Evolutionary conservation across 1,140 invertebrate genomes (phyloP), one percentile per base, ranked within the genome.

Genomic region (Drosophila lini): DNA sequence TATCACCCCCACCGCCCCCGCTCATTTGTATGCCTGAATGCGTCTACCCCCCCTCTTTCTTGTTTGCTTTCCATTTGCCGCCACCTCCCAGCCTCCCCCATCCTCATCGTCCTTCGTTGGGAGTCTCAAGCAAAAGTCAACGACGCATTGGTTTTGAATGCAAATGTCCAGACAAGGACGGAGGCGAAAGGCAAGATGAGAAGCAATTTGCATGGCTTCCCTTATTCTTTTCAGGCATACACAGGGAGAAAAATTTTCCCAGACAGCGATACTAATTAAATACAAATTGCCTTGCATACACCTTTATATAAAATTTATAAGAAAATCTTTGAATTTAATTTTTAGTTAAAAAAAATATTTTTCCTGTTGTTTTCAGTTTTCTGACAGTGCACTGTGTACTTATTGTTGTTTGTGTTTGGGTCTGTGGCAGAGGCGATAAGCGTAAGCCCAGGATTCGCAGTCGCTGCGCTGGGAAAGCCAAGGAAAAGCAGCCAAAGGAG

Each of bases 101-200:
- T 9, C 38, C n/a, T 38, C 59, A 3, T 32, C 31, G 31, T 28
- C 40, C 40, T 31, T 50, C 52, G 44, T 40, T 61, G 41, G 41
- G 44, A 69, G 59, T 80, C 69, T 74, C 79, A 77, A 68, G 79
- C 81, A 86, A 86, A 85, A 85, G 81, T 85, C 81, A 85, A 71
- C 81, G 81, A 70, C 81, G 81, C 81, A 78, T 85, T 84, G 74
- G 64, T 84, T 78, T 62, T 81, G 69, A 86, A 85, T 85, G 81
- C 81, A 85, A 85, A 85, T 85, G 82, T 76, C 78, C 78, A 73
- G 65, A 69, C 48, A 48, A 28, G 16, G 67, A 67, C 48, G 55
- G 40, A 47, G 60, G 58, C 41, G 47, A 48, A 74, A 31, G 47
- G 53, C 25, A 68, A 67, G 62, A 76, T 76, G 74, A 67, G 74